Conservation (phyloP, 2,113 vertebrate species). For the Rhinoptilus africanus region DNA sequence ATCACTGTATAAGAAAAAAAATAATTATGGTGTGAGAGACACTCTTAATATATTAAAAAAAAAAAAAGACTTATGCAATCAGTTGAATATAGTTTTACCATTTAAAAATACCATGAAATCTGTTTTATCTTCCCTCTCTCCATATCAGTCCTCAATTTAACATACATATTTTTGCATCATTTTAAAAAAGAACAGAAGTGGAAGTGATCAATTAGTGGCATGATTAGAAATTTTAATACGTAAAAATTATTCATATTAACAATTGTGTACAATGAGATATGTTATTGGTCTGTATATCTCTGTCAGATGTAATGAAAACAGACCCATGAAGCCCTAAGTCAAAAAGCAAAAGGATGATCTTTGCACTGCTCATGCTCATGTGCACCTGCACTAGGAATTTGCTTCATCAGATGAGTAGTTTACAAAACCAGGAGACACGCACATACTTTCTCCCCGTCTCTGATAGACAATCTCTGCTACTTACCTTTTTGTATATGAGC, state of each 20-base stretch:
- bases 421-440: neutral
- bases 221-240: neutral
- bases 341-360: neutral
- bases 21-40: neutral
- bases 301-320: neutral
- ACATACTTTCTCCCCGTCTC: neutral
- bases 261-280: neutral
- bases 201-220: neutral
- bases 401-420: neutral
- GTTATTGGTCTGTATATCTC: neutral
- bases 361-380: neutral
- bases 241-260: neutral
- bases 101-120: neutral
- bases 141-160: neutral
- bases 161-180: neutral
- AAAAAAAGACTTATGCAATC: neutral
- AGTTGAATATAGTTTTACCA: neutral
- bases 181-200: neutral
- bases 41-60: neutral
- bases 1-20: neutral
- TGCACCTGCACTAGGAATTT: neutral
- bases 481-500: neutral
- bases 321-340: neutral
- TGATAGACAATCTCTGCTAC: neutral
- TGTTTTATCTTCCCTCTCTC: neutral